Conservation (phyloP, 2,797 vertebrate species). For the Oryzias sinensis region DNA sequence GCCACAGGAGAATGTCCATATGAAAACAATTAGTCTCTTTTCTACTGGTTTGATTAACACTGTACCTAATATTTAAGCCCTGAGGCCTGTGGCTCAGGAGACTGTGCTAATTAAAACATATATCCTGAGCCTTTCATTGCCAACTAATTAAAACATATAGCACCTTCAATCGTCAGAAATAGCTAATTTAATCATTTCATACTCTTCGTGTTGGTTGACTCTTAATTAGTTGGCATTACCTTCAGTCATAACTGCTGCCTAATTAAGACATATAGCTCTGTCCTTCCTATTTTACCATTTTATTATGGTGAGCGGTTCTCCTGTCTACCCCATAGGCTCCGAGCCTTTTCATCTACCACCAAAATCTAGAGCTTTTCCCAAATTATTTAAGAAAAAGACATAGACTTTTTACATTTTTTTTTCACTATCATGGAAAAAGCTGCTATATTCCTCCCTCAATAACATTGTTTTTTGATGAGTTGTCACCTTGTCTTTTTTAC, state of each 20-base stretch:
- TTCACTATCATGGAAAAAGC: too few species aligned
- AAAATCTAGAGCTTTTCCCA: constrained; percentile 3
- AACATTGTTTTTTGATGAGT: too few species aligned
- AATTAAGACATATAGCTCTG: constrained; percentile 61
- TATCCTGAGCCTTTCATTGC: constrained; percentile 49
- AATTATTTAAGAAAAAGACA: neutral
- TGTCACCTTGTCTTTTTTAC: too few species aligned
- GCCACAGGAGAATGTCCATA: constrained; percentile 50
- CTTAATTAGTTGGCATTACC: constrained; percentile 66
- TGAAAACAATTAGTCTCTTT: constrained; percentile 76
- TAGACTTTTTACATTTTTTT: neutral
- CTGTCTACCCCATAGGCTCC: neutral
- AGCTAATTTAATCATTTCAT: constrained; percentile 59
- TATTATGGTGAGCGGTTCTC: constrained; percentile 18
- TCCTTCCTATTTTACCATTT: constrained; percentile 19
- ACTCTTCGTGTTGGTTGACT: constrained; percentile 54
- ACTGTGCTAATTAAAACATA: constrained; percentile 73
- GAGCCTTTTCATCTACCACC: neutral
- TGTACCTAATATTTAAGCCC: constrained; percentile 59
- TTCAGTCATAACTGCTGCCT: constrained; percentile 49
- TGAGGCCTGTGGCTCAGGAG: constrained; percentile 56
- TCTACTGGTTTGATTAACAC: constrained; percentile 71
- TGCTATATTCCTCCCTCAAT: too few species aligned
- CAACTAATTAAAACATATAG: constrained; percentile 74
- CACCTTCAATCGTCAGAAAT: constrained; percentile 62